phyloP scores from a whole-genome alignment of 2,888 invertebrate species.

The Aquatica leii region DNA sequence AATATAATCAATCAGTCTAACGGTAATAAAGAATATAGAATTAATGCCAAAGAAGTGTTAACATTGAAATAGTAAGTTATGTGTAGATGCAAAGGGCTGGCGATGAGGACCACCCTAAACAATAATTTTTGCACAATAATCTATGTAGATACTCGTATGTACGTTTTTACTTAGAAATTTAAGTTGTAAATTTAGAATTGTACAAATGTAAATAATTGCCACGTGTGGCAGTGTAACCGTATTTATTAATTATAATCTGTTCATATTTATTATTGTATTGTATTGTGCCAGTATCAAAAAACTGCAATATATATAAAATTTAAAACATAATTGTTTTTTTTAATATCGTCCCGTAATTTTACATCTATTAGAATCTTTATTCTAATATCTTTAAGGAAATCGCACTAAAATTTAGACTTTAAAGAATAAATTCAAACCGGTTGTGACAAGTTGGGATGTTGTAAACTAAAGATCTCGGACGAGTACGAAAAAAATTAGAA shows the following conservation, averaged over 20 bases:
- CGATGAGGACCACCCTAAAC: not conserved
- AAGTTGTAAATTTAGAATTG: conserved; percentile 8
- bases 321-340: not conserved
- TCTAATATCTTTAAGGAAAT: too few relatives aligned
- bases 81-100: too few relatives aligned
- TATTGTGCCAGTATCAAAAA: conserved; percentile 19
- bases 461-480: too few relatives aligned
- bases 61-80: too few relatives aligned
- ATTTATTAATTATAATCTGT: conserved; percentile 14
- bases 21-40: not conserved
- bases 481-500: too few relatives aligned
- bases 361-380: too few relatives aligned
- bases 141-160: conserved; percentile 2
- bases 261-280: conserved; percentile 17
- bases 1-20: not conserved
- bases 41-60: conserved; percentile 12
- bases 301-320: conserved; percentile 8
- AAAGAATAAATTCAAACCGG: too few relatives aligned
- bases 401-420: too few relatives aligned
- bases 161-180: not conserved
- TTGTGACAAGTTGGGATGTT: too few relatives aligned
- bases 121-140: conserved; percentile 9
- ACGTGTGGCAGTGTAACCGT: conserved; percentile 2
- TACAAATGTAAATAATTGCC: conserved; percentile 21
- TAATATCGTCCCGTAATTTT: too few relatives aligned